Evolutionary conservation across 2,888 invertebrate species (phyloP).

Genomic region (Gisinianus flammeolus): DNA sequence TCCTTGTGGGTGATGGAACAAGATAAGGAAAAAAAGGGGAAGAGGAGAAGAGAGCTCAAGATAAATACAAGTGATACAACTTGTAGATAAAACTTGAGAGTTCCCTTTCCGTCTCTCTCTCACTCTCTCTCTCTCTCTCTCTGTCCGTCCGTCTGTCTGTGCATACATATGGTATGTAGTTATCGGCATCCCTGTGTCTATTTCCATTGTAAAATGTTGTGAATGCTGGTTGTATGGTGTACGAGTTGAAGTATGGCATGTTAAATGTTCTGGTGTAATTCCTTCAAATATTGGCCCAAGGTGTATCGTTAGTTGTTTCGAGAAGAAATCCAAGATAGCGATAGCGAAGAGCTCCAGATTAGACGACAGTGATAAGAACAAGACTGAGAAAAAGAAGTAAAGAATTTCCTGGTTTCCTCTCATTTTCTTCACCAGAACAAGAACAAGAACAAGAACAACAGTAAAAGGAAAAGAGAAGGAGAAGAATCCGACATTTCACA

Average conservation of each 20-base stretch:
- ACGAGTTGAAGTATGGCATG: background rate
- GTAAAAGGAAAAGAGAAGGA: background rate
- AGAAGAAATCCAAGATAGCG: no score
- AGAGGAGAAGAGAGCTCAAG: background rate
- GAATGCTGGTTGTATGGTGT: background rate
- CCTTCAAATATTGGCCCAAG: slow-evolving; percentile 7
- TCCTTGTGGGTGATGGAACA: background rate
- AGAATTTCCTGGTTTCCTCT: slow-evolving; percentile 25
- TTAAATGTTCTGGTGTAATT: background rate
- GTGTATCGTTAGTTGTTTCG: no score
- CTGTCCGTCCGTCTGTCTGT: background rate
- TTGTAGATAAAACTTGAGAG: slow-evolving; percentile 5
- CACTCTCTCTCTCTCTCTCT: background rate
- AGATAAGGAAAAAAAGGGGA: slow-evolving; percentile 2
- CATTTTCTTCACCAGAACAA: background rate
- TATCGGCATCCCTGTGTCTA: no score
- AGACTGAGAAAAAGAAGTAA: slow-evolving; percentile 25
- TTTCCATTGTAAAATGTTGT: no score
- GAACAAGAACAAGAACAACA: background rate
- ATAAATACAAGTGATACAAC: slow-evolving; percentile 20
- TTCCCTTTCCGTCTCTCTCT: background rate
- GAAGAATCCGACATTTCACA: background rate
- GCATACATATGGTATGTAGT: no score
- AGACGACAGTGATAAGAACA: slow-evolving; percentile 1
- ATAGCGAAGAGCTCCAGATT: background rate